Percentiles rank a stretch among this genome's conserved stretches.
Evolutionary conservation across 2,113 vertebrate species (phyloP).

Genomic region (Danio rerio): GRCz12tu NC_133176.1:58708501-58709000

Average conservation of each 20-base stretch:
- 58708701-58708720: constrained; percentile 87
- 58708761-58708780: neutral
- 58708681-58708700: constrained; percentile 83
- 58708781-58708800: too few species aligned
- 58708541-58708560: too few species aligned
- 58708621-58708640: constrained; percentile 90
- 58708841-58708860: constrained; percentile 15
- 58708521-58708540: too few species aligned
- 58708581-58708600: too few species aligned
- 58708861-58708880: constrained; percentile 84
- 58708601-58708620: neutral
- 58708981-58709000: too few species aligned
- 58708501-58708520: too few species aligned
- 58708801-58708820: too few species aligned
- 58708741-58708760: neutral
- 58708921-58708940: constrained; percentile 19
- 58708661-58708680: constrained; percentile 86
- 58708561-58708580: too few species aligned
- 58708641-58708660: constrained; percentile 91
- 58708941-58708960: neutral
- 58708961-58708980: too few species aligned
- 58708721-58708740: constrained; percentile 76
- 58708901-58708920: constrained; percentile 89
- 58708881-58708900: constrained; percentile 86
- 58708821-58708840: too few species aligned